phyloP scores from a whole-genome alignment of 2,797 vertebrate species.

The Astyanax mexicanus region DNA sequence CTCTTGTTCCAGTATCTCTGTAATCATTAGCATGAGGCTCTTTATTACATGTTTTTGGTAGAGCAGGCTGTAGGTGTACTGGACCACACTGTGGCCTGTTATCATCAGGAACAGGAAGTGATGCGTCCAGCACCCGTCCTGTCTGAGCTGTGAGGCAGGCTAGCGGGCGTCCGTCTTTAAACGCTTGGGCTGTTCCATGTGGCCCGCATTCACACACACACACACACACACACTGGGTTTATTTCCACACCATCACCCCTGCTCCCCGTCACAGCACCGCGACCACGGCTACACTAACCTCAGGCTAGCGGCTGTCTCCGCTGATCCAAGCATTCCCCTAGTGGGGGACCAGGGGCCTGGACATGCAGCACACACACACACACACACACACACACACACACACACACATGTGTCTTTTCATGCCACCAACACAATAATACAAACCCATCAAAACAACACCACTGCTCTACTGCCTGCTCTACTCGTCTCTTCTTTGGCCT shows the following conservation, averaged over 20 bases:
- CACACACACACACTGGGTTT: conserved; percentile 83
- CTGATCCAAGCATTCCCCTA: conserved; percentile 85
- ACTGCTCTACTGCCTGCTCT: not conserved
- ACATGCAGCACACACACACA: conserved; percentile 64
- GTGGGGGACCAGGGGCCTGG: conserved; percentile 77
- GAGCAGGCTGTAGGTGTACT: conserved; percentile 46
- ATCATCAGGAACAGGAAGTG: conserved; percentile 22
- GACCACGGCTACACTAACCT: conserved; percentile 86
- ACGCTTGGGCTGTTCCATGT: conserved; percentile 87
- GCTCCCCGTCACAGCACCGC: conserved; percentile 86
- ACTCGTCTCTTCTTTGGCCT: not conserved
- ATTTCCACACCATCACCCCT: conserved; percentile 95
- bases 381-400: conserved; percentile 57
- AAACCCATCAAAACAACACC: conserved; percentile 19
- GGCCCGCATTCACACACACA: conserved; percentile 75
- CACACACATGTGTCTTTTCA: conserved; percentile 68
- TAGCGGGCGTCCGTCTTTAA: conserved; percentile 91
- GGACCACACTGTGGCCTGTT: not conserved
- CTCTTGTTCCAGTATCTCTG: not conserved
- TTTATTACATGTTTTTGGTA: not conserved
- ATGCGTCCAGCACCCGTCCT: conserved; percentile 51
- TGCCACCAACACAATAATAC: conserved; percentile 73
- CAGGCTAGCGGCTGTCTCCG: conserved; percentile 89
- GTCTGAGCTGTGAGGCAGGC: conserved; percentile 83
- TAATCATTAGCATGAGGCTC: not conserved